Evolutionary conservation across 2,797 vertebrate genomes (phyloP), one percentile per base, ranked within the genome.

Genomic region (Denticeps clupeoides): DNA sequence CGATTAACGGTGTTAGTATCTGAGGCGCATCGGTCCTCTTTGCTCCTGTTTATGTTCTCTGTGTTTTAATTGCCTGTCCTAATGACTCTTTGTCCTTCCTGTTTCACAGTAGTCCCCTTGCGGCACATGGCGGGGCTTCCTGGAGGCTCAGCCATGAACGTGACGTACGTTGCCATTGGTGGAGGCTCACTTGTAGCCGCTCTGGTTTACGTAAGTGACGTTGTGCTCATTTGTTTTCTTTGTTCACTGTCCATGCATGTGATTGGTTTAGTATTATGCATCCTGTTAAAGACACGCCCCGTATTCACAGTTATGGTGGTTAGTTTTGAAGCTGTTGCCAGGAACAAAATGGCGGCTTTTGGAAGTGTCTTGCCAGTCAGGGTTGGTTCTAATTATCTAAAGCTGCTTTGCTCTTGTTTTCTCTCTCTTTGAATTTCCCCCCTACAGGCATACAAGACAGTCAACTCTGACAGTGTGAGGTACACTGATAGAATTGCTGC

Each of bases 101-200:
- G 18, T 29, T 26, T 58, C 11, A 41, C 49, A 63, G 70, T 63
- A 48, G 59, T 49, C 47, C 74, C 80, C 5, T 70, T 58, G 35
- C 72, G 79, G 42, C 73, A 68, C 68, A 79, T 85, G 79, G 67
- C 80, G 53, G 73, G 81, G 2, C 32, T 78, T 23, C 78, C 77
- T 0, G 70, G 79, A 15, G 69, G 69, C 5, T 72, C 82, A 2
- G 46, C 58, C 43, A 66, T 53, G 49, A 83, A 80, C 60, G 46
- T 74, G 46, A 60, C 70, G 0, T 82, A 77, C 35, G 11, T 76
- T 4, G 47, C 81, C 38, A 58, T 85, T 47, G 72, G 81, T 47
- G 81, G 82, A 43, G 78, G 80, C 29, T 78, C 81, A 37, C 69
- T 85, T 32, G 78, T 80, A 7, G 80, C 80, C 22, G 81, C 79